phyloP scores from a whole-genome alignment of 2,797 vertebrate species.

The Meda fulgida region DNA sequence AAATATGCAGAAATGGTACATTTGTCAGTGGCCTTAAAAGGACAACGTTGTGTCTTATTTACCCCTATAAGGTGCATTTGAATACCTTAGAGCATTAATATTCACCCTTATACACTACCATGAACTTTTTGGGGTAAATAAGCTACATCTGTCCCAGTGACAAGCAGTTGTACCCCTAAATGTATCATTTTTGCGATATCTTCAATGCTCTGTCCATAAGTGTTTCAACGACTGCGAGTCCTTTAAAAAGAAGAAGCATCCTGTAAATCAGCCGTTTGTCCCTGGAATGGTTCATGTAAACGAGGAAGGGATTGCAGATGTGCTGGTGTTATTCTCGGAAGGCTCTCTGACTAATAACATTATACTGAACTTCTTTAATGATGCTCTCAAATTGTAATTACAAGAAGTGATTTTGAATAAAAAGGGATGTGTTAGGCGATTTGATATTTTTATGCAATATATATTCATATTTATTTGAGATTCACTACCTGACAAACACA shows the following conservation, averaged over 20 bases:
- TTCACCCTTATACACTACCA: neutral
- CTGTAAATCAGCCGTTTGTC: neutral
- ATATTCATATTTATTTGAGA: neutral
- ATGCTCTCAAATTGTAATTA: neutral
- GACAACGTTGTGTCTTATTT: neutral
- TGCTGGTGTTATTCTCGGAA: conserved; percentile 11
- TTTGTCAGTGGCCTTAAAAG: neutral
- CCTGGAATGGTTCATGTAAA: neutral
- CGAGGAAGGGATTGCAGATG: neutral
- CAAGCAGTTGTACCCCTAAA: neutral
- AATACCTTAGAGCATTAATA: neutral
- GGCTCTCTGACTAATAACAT: neutral
- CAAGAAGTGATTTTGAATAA: neutral
- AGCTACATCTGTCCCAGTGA: neutral
- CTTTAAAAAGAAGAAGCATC: neutral
- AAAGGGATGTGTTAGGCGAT: no score
- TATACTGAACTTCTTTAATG: neutral
- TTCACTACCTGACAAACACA: neutral
- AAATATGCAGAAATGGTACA: neutral
- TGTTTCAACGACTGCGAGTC: neutral
- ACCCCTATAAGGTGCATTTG: neutral
- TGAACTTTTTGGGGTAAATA: neutral
- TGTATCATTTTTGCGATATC: neutral
- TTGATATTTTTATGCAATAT: neutral
- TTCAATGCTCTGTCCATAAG: neutral